phyloP scores from a whole-genome alignment of 1,140 invertebrate species.

The Trachymyrmex cornetzi region DNA sequence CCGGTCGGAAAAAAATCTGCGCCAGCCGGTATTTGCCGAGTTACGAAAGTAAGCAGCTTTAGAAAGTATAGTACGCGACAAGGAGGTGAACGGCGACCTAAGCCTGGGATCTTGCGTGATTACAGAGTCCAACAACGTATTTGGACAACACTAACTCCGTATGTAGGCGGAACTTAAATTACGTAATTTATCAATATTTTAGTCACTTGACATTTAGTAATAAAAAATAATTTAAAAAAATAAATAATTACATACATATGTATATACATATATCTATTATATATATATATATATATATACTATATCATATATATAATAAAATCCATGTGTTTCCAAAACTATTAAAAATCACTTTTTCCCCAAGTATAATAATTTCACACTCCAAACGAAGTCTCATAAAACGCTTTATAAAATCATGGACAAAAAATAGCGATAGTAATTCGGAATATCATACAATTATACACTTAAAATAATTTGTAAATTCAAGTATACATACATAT shows the following conservation, averaged over 20 bases:
- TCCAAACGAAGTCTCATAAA: background rate
- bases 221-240: background rate
- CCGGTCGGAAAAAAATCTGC: constrained; percentile 43
- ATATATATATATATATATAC: background rate
- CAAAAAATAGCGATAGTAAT: background rate
- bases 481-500: too few relatives aligned
- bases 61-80: constrained; percentile 84
- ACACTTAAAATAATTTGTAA: background rate
- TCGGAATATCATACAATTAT: background rate
- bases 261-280: background rate
- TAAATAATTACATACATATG: background rate
- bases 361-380: background rate
- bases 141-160: constrained; percentile 12
- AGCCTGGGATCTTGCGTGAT: constrained; percentile 67
- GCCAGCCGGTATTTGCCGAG: constrained; percentile 72
- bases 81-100: constrained; percentile 82
- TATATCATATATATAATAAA: background rate
- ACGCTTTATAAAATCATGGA: background rate
- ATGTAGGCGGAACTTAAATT: background rate
- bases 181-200: background rate
- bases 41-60: constrained; percentile 87
- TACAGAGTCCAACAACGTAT: constrained; percentile 49
- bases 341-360: background rate
- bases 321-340: background rate
- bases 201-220: background rate